A percentile compares a stretch with the other conserved stretches of the same genome.
These are phyloP conservation scores for Eunapius fragilis DNA, from an alignment of 37 sponge, comb jelly and placozoan species.

Conservation along the genomic window DNA sequence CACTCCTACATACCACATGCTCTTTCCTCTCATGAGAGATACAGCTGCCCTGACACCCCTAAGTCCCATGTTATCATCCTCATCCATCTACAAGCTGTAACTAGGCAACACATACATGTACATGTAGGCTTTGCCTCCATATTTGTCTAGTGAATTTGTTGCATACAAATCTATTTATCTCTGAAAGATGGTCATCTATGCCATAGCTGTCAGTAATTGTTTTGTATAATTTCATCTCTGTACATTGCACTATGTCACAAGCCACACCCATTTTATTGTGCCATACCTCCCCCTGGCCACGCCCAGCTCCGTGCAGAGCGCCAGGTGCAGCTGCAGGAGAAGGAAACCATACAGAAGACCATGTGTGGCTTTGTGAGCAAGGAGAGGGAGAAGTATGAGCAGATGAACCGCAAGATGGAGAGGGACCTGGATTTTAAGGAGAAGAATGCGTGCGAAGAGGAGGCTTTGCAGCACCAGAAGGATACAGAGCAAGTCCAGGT, in stretches of 20 bases:
- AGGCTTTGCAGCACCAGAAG: not conserved
- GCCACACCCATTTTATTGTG: not conserved
- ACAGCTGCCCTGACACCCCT: too few species aligned
- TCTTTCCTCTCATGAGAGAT: too few species aligned
- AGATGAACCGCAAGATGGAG: slow-evolving; percentile 50
- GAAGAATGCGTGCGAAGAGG: not conserved
- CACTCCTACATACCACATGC: too few species aligned
- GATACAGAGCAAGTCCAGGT: not conserved
- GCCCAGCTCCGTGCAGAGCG: not conserved
- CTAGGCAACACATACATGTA: too few species aligned
- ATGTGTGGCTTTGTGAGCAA: slow-evolving; percentile 70
- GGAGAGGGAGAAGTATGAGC: slow-evolving; percentile 76
- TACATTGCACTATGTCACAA: not conserved
- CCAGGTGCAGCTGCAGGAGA: slow-evolving; percentile 1
- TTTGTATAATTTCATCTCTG: too few species aligned
- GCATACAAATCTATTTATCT: too few species aligned
- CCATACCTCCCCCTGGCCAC: not conserved
- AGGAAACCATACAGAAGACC: slow-evolving; percentile 8
- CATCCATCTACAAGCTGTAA: too few species aligned
- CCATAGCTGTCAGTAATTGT: too few species aligned
- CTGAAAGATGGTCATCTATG: too few species aligned
- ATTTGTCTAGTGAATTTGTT: too few species aligned
- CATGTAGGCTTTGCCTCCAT: too few species aligned
- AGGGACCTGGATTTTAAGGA: slow-evolving; percentile 15
- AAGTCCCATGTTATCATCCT: too few species aligned